These are phyloP conservation scores for Palythoa heliodiscus DNA, from an alignment of 92 coral and sea anemone genomes.

Conservation along the genomic window DNA sequence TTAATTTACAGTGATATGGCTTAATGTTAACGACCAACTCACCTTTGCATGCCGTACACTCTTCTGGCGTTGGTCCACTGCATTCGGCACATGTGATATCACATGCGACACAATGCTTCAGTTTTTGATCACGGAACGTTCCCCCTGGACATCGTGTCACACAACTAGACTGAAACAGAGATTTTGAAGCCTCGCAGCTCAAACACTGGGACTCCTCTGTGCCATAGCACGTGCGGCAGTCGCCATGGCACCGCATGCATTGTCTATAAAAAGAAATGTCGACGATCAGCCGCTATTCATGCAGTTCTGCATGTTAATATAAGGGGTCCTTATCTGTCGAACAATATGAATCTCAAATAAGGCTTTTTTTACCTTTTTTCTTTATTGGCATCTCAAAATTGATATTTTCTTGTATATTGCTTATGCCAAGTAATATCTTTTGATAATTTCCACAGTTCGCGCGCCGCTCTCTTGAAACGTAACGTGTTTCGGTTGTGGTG, in stretches of 20 bases:
- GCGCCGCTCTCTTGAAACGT: too few species aligned
- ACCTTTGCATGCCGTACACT: conserved; percentile 89
- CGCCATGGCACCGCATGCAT: conserved; percentile 68
- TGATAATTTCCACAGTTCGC: too few species aligned
- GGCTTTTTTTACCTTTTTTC: too few species aligned
- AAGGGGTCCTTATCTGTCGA: too few species aligned
- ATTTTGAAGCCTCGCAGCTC: conserved; percentile 65
- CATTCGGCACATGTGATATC: conserved; percentile 74
- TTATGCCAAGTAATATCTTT: too few species aligned
- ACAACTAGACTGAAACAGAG: conserved; percentile 66
- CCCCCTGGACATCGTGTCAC: conserved; percentile 77
- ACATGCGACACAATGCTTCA: conserved; percentile 70
- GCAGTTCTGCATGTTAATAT: too few species aligned
- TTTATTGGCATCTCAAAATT: too few species aligned
- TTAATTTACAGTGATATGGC: background rate
- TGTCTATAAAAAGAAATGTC: conserved; percentile 34
- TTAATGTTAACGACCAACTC: background rate
- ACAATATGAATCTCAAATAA: too few species aligned
- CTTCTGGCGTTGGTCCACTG: conserved; percentile 52
- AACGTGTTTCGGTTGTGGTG: too few species aligned
- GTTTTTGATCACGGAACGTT: conserved; percentile 58
- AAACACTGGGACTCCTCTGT: conserved; percentile 65
- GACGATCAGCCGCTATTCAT: background rate
- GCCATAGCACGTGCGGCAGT: conserved; percentile 85
- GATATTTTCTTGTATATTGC: too few species aligned